A percentile compares a stretch with the other conserved stretches of the same genome.
Conservation (phyloP, 1,140 invertebrate genomes). For the Drosophila arawakana region DNA sequence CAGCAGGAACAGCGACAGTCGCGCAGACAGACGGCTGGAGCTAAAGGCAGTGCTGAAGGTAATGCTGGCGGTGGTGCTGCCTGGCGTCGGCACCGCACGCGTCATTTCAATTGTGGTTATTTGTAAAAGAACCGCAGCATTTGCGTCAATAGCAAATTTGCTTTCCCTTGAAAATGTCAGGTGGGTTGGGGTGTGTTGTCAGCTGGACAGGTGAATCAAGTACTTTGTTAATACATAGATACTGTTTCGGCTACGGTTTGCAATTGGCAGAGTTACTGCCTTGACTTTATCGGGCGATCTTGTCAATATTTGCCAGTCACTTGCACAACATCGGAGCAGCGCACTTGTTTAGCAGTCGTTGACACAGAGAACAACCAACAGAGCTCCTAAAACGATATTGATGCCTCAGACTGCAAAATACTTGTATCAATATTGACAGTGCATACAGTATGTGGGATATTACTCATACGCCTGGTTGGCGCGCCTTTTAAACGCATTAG, state of each 20-base stretch:
- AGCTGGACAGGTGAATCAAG: background rate
- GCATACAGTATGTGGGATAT: constrained; percentile 64
- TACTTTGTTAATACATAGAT: constrained; percentile 31
- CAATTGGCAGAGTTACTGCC: constrained; percentile 5
- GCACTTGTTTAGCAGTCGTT: constrained; percentile 70
- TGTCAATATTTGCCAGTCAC: constrained; percentile 76
- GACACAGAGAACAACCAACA: constrained; percentile 4
- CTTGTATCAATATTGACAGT: constrained; percentile 47
- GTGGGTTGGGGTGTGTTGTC: constrained; percentile 20
- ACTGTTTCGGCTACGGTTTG: background rate
- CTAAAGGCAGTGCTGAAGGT: constrained; percentile 5
- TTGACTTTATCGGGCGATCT: constrained; percentile 59
- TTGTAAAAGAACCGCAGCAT: constrained; percentile 51
- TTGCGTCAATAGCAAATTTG: constrained; percentile 60
- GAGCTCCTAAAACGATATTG: constrained; percentile 3
- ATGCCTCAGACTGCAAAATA: background rate
- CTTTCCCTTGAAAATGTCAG: constrained; percentile 1
- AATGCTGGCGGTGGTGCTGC: background rate
- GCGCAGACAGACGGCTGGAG: too few relatives aligned
- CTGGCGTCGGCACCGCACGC: constrained; percentile 58
- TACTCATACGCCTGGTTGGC: constrained; percentile 73
- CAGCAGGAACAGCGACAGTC: constrained; percentile 48
- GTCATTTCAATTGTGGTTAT: constrained; percentile 66
- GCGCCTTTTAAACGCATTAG: constrained; percentile 65
- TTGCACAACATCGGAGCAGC: constrained; percentile 57